These are phyloP conservation scores for Clarias batrachus DNA, from an alignment of 2,113 vertebrate genomes.

Conservation along the genomic window DNA sequence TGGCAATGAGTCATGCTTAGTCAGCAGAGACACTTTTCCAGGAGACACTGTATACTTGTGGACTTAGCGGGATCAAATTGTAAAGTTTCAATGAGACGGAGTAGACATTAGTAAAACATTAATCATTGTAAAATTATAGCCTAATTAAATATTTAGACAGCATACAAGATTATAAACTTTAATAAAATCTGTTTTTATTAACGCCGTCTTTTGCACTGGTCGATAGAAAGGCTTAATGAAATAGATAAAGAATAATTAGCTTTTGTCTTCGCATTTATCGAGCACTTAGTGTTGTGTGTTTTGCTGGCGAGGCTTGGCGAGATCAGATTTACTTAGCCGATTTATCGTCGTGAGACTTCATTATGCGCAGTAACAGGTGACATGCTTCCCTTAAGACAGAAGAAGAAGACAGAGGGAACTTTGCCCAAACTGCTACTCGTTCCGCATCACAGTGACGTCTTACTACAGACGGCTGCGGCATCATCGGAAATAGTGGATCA, in stretches of 20 bases:
- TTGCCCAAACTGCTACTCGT: background rate
- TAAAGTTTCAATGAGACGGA: background rate
- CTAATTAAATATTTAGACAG: background rate
- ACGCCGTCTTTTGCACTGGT: background rate
- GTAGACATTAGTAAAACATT: background rate
- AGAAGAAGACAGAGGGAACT: background rate
- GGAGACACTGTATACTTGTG: background rate
- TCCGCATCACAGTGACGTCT: background rate
- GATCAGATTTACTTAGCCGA: background rate
- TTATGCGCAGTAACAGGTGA: background rate
- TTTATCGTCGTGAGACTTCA: background rate
- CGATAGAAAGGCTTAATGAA: background rate
- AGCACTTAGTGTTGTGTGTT: background rate
- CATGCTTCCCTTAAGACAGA: background rate
- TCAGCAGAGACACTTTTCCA: conserved; percentile 7
- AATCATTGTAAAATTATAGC: background rate
- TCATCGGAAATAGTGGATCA: background rate
- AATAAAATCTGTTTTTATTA: background rate
- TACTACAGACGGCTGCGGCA: background rate
- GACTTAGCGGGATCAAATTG: background rate
- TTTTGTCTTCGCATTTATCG: background rate
- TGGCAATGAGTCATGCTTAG: background rate
- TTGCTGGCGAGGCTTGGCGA: background rate
- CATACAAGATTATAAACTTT: background rate
- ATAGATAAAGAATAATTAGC: background rate